These are phyloP conservation scores for Machimus rusticus DNA, from an alignment of 2,888 invertebrate genomes.

Conservation along the genomic window DNA sequence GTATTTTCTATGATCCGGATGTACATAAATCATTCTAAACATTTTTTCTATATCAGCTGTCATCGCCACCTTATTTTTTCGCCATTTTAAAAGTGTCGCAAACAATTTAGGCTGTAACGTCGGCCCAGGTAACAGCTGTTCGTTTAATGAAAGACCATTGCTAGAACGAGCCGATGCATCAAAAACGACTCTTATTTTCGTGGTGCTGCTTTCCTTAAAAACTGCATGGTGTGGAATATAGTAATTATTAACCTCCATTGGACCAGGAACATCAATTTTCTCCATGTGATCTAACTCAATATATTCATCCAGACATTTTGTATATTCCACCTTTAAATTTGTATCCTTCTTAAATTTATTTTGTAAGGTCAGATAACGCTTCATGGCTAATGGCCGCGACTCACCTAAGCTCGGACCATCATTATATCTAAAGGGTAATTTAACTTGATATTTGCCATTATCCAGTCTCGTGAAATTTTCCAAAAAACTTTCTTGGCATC, in stretches of 20 bases:
- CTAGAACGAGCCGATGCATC: no score
- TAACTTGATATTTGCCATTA: not conserved
- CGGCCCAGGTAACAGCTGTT: no score
- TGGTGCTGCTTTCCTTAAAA: no score
- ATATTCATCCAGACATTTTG: not conserved
- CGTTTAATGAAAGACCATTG: no score
- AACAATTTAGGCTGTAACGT: no score
- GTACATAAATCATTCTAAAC: not conserved
- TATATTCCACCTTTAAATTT: not conserved
- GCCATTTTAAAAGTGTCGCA: not conserved
- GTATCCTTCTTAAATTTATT: not conserved
- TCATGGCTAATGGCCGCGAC: not conserved
- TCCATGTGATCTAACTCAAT: not conserved
- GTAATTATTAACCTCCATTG: not conserved
- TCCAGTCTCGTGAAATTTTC: not conserved
- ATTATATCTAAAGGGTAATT: not conserved
- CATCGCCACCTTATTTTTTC: not conserved
- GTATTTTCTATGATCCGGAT: not conserved
- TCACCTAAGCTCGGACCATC: not conserved
- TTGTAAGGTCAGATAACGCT: not conserved
- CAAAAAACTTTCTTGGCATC: no score
- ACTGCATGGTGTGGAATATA: not conserved
- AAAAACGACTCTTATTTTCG: no score
- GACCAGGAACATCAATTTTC: not conserved
- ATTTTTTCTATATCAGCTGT: not conserved